Evolutionary conservation across 2,888 invertebrate genomes (phyloP).

Genomic region (Chrysina gloriosa): DNA sequence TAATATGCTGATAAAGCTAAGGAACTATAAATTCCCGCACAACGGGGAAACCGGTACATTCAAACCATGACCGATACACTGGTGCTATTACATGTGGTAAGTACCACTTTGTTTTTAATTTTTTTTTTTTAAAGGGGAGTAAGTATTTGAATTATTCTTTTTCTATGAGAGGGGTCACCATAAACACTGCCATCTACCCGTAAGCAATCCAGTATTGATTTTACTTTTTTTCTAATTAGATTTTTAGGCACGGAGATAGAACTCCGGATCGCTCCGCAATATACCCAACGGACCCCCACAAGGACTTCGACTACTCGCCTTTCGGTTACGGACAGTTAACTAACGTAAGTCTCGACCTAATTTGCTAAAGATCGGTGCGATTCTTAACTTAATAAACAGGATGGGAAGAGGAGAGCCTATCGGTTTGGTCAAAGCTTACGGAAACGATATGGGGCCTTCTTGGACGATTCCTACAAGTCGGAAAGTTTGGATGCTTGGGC

Average conservation of each 20-base stretch:
- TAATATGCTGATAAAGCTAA: constrained; percentile 12
- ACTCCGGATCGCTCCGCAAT: constrained; percentile 71
- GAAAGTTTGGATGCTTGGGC: constrained; percentile 70
- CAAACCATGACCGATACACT: constrained; percentile 30
- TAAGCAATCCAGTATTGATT: background rate
- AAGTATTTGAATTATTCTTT: too few relatives aligned
- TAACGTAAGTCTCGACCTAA: constrained; percentile 67
- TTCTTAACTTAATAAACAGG: constrained; percentile 2
- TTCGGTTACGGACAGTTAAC: constrained; percentile 81
- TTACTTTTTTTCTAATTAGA: constrained; percentile 60
- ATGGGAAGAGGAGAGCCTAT: constrained; percentile 58
- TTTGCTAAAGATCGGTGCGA: background rate
- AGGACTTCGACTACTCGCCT: constrained; percentile 72
- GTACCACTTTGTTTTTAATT: background rate
- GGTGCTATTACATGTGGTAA: constrained; percentile 37
- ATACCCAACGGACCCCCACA: constrained; percentile 76
- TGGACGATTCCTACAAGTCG: constrained; percentile 68
- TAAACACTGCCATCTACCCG: background rate
- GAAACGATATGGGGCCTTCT: constrained; percentile 69
- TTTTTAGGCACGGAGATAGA: constrained; percentile 80
- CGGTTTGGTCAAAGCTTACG: constrained; percentile 72
- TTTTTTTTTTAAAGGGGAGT: too few relatives aligned
- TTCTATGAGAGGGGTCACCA: too few relatives aligned
- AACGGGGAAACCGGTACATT: constrained; percentile 8
- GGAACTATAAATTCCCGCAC: constrained; percentile 15